Evolutionary conservation across 2,797 vertebrate species (phyloP).

Genomic region (Ptychobarbus kaznakovi): DNA sequence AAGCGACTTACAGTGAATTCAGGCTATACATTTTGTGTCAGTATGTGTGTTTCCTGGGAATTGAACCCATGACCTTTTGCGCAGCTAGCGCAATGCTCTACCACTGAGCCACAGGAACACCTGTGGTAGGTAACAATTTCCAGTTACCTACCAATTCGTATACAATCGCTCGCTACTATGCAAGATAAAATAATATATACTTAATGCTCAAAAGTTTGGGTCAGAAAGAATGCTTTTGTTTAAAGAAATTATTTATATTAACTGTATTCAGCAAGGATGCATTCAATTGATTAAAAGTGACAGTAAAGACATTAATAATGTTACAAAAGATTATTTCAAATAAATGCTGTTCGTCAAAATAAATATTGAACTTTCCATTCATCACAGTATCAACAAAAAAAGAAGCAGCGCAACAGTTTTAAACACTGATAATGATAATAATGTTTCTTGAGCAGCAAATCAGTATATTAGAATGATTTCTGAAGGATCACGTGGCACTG

Average conservation of each 20-base stretch:
- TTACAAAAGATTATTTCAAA: background rate
- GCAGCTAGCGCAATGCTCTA: too few species aligned
- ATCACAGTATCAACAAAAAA: background rate
- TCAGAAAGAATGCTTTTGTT: too few species aligned
- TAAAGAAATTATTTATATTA: background rate
- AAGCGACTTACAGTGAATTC: too few species aligned
- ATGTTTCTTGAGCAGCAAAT: background rate
- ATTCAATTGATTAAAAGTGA: background rate
- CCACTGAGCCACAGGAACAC: too few species aligned
- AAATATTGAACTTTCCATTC: background rate
- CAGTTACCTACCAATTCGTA: too few species aligned
- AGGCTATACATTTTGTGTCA: too few species aligned
- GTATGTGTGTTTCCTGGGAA: too few species aligned
- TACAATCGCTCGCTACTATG: too few species aligned
- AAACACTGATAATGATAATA: background rate
- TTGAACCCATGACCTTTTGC: too few species aligned
- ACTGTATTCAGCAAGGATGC: background rate
- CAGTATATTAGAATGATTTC: background rate
- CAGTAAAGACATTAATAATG: background rate
- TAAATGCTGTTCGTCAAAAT: background rate
- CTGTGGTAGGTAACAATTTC: background rate
- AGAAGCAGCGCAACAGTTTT: background rate
- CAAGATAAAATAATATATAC: background rate
- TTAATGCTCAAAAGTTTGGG: background rate
- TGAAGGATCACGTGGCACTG: background rate